Base-by-base conservation (phyloP, 2,888 invertebrate species). In the Limnephilus auricula region DNA sequence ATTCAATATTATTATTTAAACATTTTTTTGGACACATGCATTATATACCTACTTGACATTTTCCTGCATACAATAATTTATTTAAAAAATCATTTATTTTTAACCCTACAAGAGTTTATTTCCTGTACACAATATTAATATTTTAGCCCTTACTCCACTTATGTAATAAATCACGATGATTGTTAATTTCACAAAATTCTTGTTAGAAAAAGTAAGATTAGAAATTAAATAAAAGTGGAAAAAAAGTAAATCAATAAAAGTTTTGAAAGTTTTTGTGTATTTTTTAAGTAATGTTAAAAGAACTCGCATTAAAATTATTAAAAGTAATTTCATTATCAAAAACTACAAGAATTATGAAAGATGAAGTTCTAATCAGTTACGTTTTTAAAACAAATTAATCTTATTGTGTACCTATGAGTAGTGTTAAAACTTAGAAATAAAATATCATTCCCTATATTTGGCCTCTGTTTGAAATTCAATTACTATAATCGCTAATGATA, bases 381-480 rank as follows among this genome's bases (percentile, higher is more conserved):
- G 9, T 9, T n/a, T 65, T 65, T 9, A 65, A n/a, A 65, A 65
- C 65, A 18, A 65, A 65, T 2, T 25, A 65, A 65, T 25, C 65
- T n/a, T 65, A 65, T 65, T 6, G 30, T 84, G 37, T 32, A 82
- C 40, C 25, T 37, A 84, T 0, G 34, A 40, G 40, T 40, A 40
- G 40, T 40, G 85, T n/a, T 85, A 45, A 85, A 82, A 82, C 82
- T 85, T 85, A 40, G n/a, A 30, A 84, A 85, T 85, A 40, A 45
- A 37, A 82, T 40, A 85, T 85, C 45, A 12, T 45, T 85, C 65
- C 40, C 15, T 84, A 78, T 90, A 84, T 90, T 90, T 90, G 90
- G 90, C 90, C 90, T 90, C 90, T 90, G 90, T 45, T 34, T 84
- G 25, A 50, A 90, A 82, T 84, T 90, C 78, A 90, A 84, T 85